phyloP scores from a whole-genome alignment of 2,113 vertebrate genomes.

The Gorsachius goisagi region DNA sequence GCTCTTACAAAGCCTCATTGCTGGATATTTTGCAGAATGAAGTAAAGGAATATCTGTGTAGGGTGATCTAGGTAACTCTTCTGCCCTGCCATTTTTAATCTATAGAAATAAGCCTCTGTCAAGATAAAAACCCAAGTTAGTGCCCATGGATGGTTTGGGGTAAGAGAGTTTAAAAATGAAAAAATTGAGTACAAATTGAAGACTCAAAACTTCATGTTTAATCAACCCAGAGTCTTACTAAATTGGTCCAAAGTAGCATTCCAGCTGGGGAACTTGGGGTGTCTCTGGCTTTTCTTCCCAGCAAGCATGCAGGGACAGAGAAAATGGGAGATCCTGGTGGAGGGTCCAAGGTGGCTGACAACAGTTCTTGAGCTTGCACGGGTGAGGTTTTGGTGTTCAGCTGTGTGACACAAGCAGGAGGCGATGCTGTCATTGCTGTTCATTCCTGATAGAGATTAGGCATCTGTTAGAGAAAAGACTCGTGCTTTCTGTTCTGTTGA shows the following conservation, averaged over 20 bases:
- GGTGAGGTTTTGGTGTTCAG: neutral
- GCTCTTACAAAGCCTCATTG: neutral
- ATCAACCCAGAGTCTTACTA: neutral
- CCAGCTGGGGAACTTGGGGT: neutral
- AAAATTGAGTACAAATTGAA: neutral
- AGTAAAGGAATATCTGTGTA: neutral
- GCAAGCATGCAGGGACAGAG: neutral
- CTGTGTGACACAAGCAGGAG: neutral
- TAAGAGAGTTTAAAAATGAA: neutral
- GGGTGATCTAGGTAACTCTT: neutral
- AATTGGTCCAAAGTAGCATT: neutral
- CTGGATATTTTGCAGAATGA: neutral
- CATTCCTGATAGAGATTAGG: neutral
- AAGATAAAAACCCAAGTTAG: neutral
- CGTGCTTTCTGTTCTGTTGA: neutral
- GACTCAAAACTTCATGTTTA: neutral
- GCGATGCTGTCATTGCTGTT: neutral
- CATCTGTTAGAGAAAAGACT: neutral
- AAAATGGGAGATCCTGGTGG: neutral
- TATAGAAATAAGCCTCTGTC: neutral
- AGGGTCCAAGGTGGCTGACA: neutral
- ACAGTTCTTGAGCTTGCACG: accelerated
- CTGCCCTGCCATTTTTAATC: neutral
- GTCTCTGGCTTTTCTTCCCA: neutral
- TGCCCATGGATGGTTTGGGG: neutral